These are phyloP conservation scores for Caerostris extrusa DNA, from an alignment of 1,140 invertebrate genomes.

Conservation along the genomic window DNA sequence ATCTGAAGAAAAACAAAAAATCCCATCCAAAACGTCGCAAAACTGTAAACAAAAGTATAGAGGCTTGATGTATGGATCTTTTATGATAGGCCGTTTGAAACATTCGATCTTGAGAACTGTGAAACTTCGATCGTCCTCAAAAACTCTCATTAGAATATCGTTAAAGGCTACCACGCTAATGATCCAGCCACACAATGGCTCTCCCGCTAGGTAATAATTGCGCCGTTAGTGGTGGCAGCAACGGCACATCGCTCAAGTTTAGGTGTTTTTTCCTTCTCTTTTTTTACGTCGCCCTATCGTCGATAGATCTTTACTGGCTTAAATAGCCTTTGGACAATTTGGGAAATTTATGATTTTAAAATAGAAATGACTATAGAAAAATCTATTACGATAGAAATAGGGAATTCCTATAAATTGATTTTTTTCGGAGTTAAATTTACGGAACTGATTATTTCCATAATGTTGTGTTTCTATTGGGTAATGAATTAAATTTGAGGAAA, in stretches of 20 bases:
- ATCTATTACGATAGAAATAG: background rate
- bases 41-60: slow-evolving; percentile 62
- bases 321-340: slow-evolving; percentile 8
- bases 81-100: slow-evolving; percentile 39
- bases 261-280: background rate
- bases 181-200: slow-evolving; percentile 66
- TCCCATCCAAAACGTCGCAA: slow-evolving; percentile 21
- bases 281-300: background rate
- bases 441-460: too few species aligned
- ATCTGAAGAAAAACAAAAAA: background rate
- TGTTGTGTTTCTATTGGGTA: too few species aligned
- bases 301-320: background rate
- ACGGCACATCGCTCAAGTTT: background rate
- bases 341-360: slow-evolving; percentile 56
- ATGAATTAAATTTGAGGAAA: too few species aligned
- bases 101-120: slow-evolving; percentile 32
- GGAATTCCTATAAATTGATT: too few species aligned
- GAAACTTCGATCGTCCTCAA: slow-evolving; percentile 72
- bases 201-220: slow-evolving; percentile 67
- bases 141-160: slow-evolving; percentile 76
- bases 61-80: slow-evolving; percentile 47
- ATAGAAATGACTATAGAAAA: background rate
- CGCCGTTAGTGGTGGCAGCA: slow-evolving; percentile 66
- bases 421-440: too few species aligned
- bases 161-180: slow-evolving; percentile 66